Base-by-base conservation (phyloP, 2,888 invertebrate species). In the Drosophila nr. perissopoda region DNA sequence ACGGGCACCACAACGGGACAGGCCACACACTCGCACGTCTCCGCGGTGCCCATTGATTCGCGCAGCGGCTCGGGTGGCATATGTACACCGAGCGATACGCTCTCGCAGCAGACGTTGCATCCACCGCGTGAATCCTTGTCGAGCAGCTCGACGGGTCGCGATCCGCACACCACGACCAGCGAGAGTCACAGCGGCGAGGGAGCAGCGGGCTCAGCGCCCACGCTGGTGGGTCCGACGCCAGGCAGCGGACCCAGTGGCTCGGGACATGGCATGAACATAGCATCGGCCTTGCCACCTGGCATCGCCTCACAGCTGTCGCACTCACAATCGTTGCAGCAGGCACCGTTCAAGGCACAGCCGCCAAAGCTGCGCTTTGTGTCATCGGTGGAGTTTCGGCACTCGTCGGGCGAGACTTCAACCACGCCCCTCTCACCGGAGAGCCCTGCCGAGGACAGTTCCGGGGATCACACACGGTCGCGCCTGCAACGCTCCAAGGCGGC, bases 401-500 rank as follows among this genome's bases (percentile, higher is more conserved):
- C 96, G 74, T 96, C 97, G 93, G 97, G 97, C 54, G 97, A 97
- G 93, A 96, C 96, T 29, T 95, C 96, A 27, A 95, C 95, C 75
- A 96, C 96, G 49, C 96, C 97, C 0, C 93, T 96, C 70, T 97
- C 97, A 51, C 97, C 97, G 27, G 95, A 94, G 81, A 96, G 95
- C 92, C 96, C 95, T 34, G 95, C 94, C 46, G 96, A 95, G 90
- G 96, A 95, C 81, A 95, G 95, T 83, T 95, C 95, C 2, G 95
- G 87, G 0, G 95, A 95, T 91, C 94, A 91, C 93, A 94, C 85
- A 92, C 94, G 93, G 94, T 95, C 91, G 38, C 94, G 98, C 6
- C 94, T 99, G 67, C 99, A 99, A 91, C 95, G 99, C 27, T 96
- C 98, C 63, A 98, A 98, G 93, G 98, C 98, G 40, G 98, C 98